These are phyloP conservation scores for Oryzias celebensis DNA, from an alignment of 2,113 vertebrate species.

Conservation along the genomic window DNA sequence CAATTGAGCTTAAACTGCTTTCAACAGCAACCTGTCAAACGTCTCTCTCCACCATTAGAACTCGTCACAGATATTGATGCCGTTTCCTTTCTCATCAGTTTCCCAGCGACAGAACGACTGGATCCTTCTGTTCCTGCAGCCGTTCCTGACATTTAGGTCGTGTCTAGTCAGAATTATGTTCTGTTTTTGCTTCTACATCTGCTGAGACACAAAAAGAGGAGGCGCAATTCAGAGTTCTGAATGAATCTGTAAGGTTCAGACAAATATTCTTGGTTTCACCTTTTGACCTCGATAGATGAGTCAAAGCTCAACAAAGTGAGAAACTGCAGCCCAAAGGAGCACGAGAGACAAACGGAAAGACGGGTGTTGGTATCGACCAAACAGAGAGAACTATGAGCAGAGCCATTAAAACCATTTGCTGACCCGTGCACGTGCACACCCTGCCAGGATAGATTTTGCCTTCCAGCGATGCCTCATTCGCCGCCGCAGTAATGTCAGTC, in stretches of 20 bases:
- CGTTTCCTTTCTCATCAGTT: no score
- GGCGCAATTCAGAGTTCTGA: slow-evolving; percentile 1
- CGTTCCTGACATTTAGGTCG: no score
- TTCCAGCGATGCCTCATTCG: slow-evolving; percentile 13
- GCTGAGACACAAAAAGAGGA: neutral
- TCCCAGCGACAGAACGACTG: no score
- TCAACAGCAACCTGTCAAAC: no score
- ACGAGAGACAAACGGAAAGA: neutral
- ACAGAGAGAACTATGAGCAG: slow-evolving; percentile 30
- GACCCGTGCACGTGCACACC: slow-evolving; percentile 12
- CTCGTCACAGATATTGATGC: no score
- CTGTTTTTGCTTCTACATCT: neutral
- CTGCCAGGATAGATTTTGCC: slow-evolving; percentile 29
- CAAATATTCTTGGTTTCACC: slow-evolving; percentile 31
- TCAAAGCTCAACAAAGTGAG: slow-evolving; percentile 17
- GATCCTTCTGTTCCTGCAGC: no score
- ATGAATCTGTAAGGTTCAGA: slow-evolving; percentile 45
- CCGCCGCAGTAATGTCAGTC: slow-evolving; percentile 49
- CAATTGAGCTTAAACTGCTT: no score
- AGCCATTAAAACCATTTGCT: slow-evolving; percentile 6
- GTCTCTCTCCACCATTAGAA: no score
- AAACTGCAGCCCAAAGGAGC: neutral
- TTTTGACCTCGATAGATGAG: slow-evolving; percentile 32
- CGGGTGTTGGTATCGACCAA: slow-evolving; percentile 20
- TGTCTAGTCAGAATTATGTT: no score